phyloP scores from a whole-genome alignment of 2,888 invertebrate species.

The Pristionchus entomophagus region DNA sequence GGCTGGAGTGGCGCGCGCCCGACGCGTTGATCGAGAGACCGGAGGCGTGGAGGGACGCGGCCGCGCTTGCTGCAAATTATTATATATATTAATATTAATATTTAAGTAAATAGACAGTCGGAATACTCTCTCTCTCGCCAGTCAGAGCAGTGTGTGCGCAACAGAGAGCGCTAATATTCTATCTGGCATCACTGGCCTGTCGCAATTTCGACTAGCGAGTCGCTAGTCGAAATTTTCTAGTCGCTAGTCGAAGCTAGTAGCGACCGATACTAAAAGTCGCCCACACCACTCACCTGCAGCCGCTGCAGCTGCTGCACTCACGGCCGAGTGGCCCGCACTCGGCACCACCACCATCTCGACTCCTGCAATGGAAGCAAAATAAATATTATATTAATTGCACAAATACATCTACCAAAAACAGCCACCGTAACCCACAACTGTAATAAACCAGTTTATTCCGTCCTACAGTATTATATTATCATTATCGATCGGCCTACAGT shows the following conservation, averaged over 20 bases:
- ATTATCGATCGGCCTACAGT: background rate
- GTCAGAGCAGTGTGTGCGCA: too few species aligned
- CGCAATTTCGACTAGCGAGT: too few species aligned
- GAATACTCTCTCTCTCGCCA: too few species aligned
- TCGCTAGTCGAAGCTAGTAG: too few species aligned
- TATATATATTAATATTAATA: too few species aligned
- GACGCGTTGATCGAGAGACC: conserved; percentile 1
- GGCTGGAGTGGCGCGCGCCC: conserved; percentile 1
- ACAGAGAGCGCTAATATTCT: too few species aligned
- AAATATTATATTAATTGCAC: background rate
- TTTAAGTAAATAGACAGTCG: too few species aligned
- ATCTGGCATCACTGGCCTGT: too few species aligned
- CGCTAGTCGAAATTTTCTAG: too few species aligned
- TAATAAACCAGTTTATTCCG: background rate
- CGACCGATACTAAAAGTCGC: too few species aligned
- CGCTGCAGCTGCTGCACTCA: background rate
- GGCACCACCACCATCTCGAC: background rate
- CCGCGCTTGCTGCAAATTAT: background rate
- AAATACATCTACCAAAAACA: background rate
- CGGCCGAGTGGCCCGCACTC: background rate
- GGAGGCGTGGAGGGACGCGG: background rate
- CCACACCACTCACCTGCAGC: too few species aligned
- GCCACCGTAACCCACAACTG: background rate
- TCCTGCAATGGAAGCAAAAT: background rate
- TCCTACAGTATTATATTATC: background rate